Base-by-base conservation (phyloP, 1,140 invertebrate species). In the Drosophila suzukii region DNA sequence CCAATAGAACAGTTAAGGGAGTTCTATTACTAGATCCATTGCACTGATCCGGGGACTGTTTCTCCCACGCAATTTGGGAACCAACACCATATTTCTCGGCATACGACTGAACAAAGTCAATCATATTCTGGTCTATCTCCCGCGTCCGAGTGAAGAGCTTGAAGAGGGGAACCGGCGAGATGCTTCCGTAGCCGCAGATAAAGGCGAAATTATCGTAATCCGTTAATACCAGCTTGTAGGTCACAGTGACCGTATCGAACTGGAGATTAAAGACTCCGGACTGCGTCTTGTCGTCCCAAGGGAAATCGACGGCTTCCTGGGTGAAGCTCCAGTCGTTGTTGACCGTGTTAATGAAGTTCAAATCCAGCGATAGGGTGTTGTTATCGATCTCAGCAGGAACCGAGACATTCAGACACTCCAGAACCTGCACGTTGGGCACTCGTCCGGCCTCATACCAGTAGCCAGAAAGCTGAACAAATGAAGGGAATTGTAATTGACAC, bases 401-500 rank as follows among this genome's bases (percentile, higher is more conserved):
- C 0, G 73, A 67, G 7, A 84, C 74, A 53, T 68, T 74, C 2
- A 85, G 39, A 10, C 81, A 85, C 13, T 44, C 30, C 20, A 84
- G 24, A 0, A 72, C 62, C 30, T 54, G 39, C 8, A 27, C 27
- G 30, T 59, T 62, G 17, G 81, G 81, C 6, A 63, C 59, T 17
- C 81, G 62, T 3, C 41, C 62, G 13, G 47, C 39, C 36, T 84
- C 81, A 32, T 77, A 80, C 81, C 81, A 84, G 8, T 47, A 46
- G 6, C 81, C 81, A 17, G 66, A 53, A 1, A 84, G 11, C 81
- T 83, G 6, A 1, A 4, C 5, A 32, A 20, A 1, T 6, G 7
- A 0, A 11, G 7, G 6, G 46, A 43, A n/a, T 11, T 11, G 8
- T 13, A 13, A 24, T 4, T 2, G 11, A 5, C 10, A 2, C 12